Evolutionary conservation across 2,113 vertebrate species (phyloP).

Genomic region (Cathartes aura): DNA sequence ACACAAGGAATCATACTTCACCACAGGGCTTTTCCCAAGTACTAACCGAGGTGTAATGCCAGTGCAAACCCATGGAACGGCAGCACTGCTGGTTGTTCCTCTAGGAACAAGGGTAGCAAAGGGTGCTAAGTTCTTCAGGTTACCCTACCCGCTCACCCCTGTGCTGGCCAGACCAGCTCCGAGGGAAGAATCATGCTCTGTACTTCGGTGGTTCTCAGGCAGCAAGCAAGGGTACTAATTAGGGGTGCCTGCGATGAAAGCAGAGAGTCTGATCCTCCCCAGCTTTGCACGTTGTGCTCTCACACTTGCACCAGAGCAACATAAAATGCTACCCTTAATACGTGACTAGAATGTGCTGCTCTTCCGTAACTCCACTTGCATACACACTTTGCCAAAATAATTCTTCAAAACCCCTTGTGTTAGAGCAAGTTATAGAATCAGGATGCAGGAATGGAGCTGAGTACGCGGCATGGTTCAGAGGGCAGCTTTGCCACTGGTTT

Average conservation of each 20-base stretch:
- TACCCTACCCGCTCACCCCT: background rate
- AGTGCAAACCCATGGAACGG: accelerated
- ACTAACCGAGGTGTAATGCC: background rate
- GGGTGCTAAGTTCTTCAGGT: background rate
- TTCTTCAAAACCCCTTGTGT: background rate
- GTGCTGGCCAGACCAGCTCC: background rate
- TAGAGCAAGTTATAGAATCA: background rate
- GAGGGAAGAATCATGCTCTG: background rate
- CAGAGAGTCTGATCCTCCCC: background rate
- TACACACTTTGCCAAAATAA: background rate
- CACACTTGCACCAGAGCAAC: background rate
- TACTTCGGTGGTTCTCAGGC: background rate
- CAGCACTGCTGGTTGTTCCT: background rate
- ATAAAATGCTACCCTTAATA: background rate
- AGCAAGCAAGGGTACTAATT: background rate
- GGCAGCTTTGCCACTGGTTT: background rate
- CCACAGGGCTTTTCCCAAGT: background rate
- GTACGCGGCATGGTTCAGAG: background rate
- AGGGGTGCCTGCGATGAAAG: background rate
- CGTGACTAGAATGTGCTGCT: background rate
- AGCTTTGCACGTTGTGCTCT: background rate
- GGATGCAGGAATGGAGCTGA: background rate
- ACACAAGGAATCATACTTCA: background rate
- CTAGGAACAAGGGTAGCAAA: background rate
- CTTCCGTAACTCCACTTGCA: background rate